These are phyloP conservation scores for Gambusia yucatana DNA, from an alignment of 2,797 vertebrate genomes.

Conservation along the genomic window DNA sequence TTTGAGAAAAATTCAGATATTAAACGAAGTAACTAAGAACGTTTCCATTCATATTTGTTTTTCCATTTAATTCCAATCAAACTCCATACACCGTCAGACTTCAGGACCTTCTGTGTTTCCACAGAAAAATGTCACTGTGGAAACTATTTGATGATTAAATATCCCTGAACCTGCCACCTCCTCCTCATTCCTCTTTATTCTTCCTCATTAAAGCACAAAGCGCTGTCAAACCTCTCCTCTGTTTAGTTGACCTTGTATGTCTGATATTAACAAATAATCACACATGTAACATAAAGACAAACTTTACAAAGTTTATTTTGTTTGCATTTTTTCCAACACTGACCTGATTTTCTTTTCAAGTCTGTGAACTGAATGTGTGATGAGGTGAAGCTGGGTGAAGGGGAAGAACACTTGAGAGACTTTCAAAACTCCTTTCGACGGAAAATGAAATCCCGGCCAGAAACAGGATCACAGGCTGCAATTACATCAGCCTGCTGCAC, in stretches of 20 bases:
- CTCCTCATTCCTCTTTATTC: neutral
- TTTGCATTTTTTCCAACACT: conserved; percentile 9
- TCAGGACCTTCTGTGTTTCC: neutral
- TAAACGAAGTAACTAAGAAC: neutral
- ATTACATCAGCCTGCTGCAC: conserved; percentile 90
- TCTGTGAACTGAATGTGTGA: conserved; percentile 33
- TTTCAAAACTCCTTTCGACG: conserved; percentile 83
- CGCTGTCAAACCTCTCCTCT: conserved; percentile 3
- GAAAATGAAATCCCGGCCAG: conserved; percentile 75
- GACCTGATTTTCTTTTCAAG: conserved; percentile 41
- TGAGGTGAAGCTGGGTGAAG: conserved; percentile 41
- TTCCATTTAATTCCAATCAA: neutral
- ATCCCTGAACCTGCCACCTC: neutral
- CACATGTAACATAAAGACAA: conserved; percentile 19
- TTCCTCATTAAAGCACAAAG: conserved; percentile 6
- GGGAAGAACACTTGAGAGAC: conserved; percentile 62
- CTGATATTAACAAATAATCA: conserved; percentile 32
- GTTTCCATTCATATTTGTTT: neutral
- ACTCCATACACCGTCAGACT: neutral
- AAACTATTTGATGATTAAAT: neutral
- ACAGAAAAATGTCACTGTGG: neutral
- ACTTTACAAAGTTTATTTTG: neutral
- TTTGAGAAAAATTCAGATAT: neutral
- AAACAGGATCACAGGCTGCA: conserved; percentile 86
- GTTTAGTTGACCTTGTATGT: neutral